phyloP scores from a whole-genome alignment of 92 coral and sea anemone species.

The Zoanthus sansibaricus region DNA sequence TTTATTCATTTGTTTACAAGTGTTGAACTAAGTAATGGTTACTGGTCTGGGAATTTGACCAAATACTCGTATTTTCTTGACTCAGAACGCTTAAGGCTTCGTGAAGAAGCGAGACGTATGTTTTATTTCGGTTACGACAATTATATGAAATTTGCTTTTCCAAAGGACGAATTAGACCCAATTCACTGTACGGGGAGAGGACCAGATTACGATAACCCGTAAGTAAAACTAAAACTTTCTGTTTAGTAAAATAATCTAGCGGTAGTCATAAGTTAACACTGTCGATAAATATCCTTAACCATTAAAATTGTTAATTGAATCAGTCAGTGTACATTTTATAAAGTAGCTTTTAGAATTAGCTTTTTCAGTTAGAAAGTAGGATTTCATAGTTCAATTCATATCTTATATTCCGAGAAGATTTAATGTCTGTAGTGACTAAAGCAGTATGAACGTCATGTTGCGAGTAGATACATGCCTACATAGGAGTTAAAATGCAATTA shows the following conservation, averaged over 20 bases:
- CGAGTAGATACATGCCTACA: neutral
- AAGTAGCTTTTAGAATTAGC: too few relatives aligned
- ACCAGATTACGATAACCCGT: conserved; percentile 92
- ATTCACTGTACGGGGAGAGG: conserved; percentile 98
- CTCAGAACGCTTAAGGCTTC: conserved; percentile 77
- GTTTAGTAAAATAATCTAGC: neutral
- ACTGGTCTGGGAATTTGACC: conserved; percentile 47
- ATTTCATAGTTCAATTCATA: too few relatives aligned
- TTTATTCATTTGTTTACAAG: conserved; percentile 2
- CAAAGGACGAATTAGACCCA: conserved; percentile 94
- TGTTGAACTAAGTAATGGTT: conserved; percentile 16
- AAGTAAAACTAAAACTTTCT: conserved; percentile 47
- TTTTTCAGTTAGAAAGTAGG: too few relatives aligned
- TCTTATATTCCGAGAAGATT: too few relatives aligned
- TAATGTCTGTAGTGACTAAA: too few relatives aligned
- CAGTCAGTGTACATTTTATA: too few relatives aligned
- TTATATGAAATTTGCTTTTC: conserved; percentile 96
- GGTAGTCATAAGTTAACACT: neutral
- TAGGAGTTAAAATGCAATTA: neutral
- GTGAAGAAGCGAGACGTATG: conserved; percentile 90
- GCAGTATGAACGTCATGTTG: too few relatives aligned
- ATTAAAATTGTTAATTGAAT: too few relatives aligned
- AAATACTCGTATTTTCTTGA: conserved; percentile 82
- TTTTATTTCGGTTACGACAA: conserved; percentile 94
- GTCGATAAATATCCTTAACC: too few relatives aligned